Evolutionary conservation across 2,797 vertebrate species (phyloP), one percentile per base, ranked within the genome.

Genomic region (Erpetoichthys calabaricus): DNA sequence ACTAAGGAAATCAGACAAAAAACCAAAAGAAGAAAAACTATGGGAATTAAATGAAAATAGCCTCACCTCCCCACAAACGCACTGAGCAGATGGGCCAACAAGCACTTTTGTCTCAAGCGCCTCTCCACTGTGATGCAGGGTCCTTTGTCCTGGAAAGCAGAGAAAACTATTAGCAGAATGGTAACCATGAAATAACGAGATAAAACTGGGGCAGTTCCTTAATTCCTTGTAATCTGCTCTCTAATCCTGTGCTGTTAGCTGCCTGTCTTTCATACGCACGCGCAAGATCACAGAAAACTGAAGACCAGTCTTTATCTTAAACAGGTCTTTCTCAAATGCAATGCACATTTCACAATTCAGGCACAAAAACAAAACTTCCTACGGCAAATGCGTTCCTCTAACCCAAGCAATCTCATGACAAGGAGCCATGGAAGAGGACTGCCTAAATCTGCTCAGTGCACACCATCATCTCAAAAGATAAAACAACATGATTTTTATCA

Each of bases 31-130:
- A 25, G 25, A 25, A 25, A 25, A 25, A 25, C 2, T 25, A 25
- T 25, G 25, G 25, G 25, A 25, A 25, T 25, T 25, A 25, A 25
- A 25, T 25, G 25, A 25, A 25, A 25, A 25, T 25, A 59, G 50
- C 2, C 82, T 78, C 73, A 95, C 94, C 91, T 96, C 90, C 0
- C 90, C 85, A 1, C 87, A 92, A 47, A 96, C 76, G 1, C 87
- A 87, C 54, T 80, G 81, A 44, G 86, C 87, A 0, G 86, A 83
- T 0, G 94, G 92, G 75, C 94, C 95, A 65, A 97, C 83, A 55
- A 96, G 71, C 5, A 97, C 90, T 65, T 89, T 79, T 0, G 88
- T 88, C 69, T 95, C 89, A 73, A 97, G 75, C 3, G 89, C 63
- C 1, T 95, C 91, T 1, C 92, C 90, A 0, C 71, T 73, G 77